These are phyloP conservation scores for Pseudonaja textilis DNA, from an alignment of 2,113 vertebrate genomes.

Conservation along the genomic window DNA sequence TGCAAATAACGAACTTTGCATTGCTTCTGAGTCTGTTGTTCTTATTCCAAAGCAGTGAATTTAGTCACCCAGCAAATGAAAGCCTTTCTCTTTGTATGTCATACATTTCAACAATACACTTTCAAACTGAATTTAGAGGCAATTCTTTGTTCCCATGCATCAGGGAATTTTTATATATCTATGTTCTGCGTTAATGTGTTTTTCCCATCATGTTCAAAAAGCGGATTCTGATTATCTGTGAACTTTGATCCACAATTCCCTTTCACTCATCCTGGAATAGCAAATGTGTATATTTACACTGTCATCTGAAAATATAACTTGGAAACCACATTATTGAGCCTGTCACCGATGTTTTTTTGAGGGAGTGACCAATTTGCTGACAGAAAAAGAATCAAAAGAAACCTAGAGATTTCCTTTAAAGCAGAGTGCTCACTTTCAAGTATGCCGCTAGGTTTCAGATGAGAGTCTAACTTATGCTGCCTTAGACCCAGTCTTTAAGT, in stretches of 20 bases:
- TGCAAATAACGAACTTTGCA: conserved; percentile 31
- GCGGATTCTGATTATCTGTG: conserved; percentile 56
- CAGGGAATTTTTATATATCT: conserved; percentile 55
- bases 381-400: conserved; percentile 47
- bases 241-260: conserved; percentile 49
- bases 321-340: conserved; percentile 51
- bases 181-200: conserved; percentile 56
- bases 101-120: conserved; percentile 44
- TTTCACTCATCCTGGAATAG: conserved; percentile 59
- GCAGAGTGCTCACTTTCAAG: conserved; percentile 13
- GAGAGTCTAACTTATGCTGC: conserved; percentile 25
- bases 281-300: conserved; percentile 60
- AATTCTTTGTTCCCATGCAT: conserved; percentile 46
- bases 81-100: conserved; percentile 38
- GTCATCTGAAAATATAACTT: conserved; percentile 57
- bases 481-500: conserved; percentile 9
- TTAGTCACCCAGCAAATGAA: conserved; percentile 34
- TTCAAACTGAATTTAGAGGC: conserved; percentile 55
- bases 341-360: conserved; percentile 50
- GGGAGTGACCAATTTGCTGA: conserved; percentile 47
- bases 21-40: conserved; percentile 17
- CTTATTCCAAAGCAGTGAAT: conserved; percentile 34
- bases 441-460: conserved; percentile 18
- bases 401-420: conserved; percentile 45
- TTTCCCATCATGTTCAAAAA: conserved; percentile 42